Conservation (phyloP, 2,113 vertebrate genomes). For the Pandion haliaetus region DNA sequence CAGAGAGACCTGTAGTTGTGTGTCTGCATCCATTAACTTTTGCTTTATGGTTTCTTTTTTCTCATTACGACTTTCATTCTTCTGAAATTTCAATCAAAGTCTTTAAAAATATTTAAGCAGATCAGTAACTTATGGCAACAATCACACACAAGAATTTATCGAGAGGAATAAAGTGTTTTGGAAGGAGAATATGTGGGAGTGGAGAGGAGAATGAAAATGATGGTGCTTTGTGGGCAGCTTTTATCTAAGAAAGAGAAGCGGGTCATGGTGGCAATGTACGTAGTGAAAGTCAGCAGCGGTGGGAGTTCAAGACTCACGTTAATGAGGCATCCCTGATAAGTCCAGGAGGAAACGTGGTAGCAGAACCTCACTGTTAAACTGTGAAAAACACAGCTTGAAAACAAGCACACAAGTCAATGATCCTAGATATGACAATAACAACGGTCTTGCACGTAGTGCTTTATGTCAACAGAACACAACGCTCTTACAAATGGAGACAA, state of each 20-base stretch:
- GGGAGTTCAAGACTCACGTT: neutral
- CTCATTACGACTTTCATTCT: neutral
- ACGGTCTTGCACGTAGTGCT: fast-evolving
- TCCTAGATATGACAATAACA: fast-evolving
- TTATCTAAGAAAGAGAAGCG: neutral
- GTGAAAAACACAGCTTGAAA: neutral
- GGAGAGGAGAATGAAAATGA: neutral
- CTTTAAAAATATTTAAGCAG: neutral
- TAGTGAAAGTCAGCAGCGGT: neutral
- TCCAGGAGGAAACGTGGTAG: neutral
- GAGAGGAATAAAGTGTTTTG: neutral
- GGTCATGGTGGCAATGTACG: neutral
- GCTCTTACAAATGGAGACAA: neutral
- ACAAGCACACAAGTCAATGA: neutral
- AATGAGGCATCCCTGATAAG: neutral
- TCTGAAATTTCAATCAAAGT: neutral
- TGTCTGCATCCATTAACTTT: neutral
- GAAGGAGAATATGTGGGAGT: neutral
- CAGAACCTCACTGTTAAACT: neutral
- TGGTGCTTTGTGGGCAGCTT: neutral
- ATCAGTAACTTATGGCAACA: neutral
- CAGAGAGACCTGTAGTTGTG: neutral
- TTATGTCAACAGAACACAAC: fast-evolving
- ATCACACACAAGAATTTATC: neutral
- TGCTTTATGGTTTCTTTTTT: neutral